Conservation (phyloP, 2,113 vertebrate species). For the Phasianus colchicus region DNA sequence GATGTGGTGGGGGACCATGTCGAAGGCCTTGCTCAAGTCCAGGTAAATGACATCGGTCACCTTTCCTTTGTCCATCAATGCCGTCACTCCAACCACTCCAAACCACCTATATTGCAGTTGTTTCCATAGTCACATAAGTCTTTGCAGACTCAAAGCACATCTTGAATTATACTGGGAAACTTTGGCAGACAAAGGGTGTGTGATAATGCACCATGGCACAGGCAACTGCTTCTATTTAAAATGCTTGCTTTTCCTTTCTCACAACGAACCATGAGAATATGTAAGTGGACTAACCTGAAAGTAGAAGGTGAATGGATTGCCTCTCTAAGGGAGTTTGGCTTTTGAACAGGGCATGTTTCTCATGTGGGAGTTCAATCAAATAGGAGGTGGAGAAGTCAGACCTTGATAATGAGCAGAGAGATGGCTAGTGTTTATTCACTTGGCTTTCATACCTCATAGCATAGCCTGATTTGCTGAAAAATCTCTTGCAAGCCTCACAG, state of each 20-base stretch:
- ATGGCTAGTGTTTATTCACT: not conserved
- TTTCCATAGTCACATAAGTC: not conserved
- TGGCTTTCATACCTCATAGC: not conserved
- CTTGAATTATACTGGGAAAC: not conserved
- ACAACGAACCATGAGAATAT: not conserved
- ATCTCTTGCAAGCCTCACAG: not conserved
- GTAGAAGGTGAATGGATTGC: not conserved
- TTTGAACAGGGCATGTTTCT: accelerated
- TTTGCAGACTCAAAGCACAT: not conserved
- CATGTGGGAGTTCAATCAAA: not conserved
- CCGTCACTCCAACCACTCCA: too few relatives aligned
- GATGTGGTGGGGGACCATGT: too few relatives aligned
- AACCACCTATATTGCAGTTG: not conserved
- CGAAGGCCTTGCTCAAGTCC: too few relatives aligned
- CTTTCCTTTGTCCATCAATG: too few relatives aligned
- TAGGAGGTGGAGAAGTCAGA: not conserved
- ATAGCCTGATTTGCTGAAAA: not conserved
- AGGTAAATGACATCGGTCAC: too few relatives aligned
- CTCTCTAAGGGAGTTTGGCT: not conserved
- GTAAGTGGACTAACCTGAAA: not conserved
- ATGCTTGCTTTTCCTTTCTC: not conserved
- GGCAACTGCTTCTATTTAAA: not conserved
- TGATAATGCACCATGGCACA: not conserved
- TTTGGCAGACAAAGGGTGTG: not conserved
- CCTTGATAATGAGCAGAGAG: not conserved